A percentile compares a stretch with the other conserved stretches of the same genome.
Conservation (phyloP, 2,888 invertebrate species). For the Agrotis ipsilon region DNA sequence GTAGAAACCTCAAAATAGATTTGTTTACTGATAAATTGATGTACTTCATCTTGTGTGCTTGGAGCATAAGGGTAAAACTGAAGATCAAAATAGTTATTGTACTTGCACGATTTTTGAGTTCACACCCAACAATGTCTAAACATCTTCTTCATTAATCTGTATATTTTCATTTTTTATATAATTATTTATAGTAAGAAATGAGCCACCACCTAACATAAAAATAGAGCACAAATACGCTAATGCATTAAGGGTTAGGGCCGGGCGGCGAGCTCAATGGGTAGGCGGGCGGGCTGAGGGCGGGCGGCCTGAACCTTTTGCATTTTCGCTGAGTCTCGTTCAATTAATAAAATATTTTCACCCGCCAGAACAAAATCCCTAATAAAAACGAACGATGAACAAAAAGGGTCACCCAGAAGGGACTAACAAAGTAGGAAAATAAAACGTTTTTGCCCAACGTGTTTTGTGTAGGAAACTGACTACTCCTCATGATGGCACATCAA, state of each 20-base stretch:
- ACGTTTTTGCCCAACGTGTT: conserved; percentile 13
- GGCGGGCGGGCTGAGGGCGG: conserved; percentile 60
- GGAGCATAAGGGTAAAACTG: not conserved
- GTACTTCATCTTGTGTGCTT: not conserved
- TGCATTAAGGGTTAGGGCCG: conserved; percentile 56
- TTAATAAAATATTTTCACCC: conserved; percentile 70
- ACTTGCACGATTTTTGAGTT: not conserved
- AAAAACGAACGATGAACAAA: conserved; percentile 38
- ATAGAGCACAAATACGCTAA: conserved; percentile 47
- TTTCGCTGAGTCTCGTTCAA: conserved; percentile 72
- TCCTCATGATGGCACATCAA: not conserved
- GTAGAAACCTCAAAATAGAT: not conserved
- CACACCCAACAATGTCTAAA: too few relatives aligned
- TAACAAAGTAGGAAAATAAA: conserved; percentile 21
- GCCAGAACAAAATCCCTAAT: conserved; percentile 51
- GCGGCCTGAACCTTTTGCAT: conserved; percentile 64
- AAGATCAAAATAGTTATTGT: not conserved
- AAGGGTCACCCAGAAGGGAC: conserved; percentile 16
- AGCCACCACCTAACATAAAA: conserved; percentile 36
- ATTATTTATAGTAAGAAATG: not conserved
- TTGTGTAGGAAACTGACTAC: not conserved
- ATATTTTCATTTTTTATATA: too few relatives aligned
- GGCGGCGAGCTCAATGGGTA: conserved; percentile 41
- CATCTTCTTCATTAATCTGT: too few relatives aligned
- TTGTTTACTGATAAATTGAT: not conserved